phyloP scores from a whole-genome alignment of 2,113 vertebrate genomes.

The Globicephala melas region DNA sequence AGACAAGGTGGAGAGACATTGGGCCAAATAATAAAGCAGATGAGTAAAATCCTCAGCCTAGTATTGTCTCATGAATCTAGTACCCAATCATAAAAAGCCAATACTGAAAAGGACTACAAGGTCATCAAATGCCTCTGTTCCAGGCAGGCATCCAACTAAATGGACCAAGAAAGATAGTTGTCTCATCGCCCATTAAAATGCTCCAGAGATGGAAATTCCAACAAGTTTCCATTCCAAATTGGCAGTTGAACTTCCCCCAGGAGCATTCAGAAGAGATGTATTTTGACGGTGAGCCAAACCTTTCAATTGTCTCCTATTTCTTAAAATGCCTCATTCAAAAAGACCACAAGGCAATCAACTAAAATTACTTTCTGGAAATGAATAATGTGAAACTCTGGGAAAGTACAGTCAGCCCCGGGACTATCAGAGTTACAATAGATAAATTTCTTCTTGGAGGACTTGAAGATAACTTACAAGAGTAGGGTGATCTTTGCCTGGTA shows the following conservation, averaged over 20 bases:
- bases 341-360: slow-evolving; percentile 63
- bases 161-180: neutral
- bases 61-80: neutral
- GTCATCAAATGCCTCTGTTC: neutral
- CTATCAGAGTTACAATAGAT: neutral
- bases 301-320: slow-evolving; percentile 52
- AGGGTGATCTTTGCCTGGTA: neutral
- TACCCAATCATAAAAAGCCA: neutral
- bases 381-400: slow-evolving; percentile 53
- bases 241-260: neutral
- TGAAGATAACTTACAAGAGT: neutral
- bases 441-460: slow-evolving; percentile 32
- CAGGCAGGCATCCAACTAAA: slow-evolving; percentile 39
- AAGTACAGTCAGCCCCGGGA: neutral
- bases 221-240: slow-evolving; percentile 44
- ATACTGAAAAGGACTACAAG: neutral
- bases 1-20: neutral
- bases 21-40: neutral
- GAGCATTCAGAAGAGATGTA: slow-evolving; percentile 7
- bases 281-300: slow-evolving; percentile 44
- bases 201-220: slow-evolving; percentile 33
- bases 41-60: neutral
- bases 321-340: slow-evolving; percentile 68
- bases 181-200: slow-evolving; percentile 34
- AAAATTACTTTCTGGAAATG: slow-evolving; percentile 68